phyloP scores from a whole-genome alignment of 2,888 invertebrate genomes.

The Marasmarcha lunaedactyla region DNA sequence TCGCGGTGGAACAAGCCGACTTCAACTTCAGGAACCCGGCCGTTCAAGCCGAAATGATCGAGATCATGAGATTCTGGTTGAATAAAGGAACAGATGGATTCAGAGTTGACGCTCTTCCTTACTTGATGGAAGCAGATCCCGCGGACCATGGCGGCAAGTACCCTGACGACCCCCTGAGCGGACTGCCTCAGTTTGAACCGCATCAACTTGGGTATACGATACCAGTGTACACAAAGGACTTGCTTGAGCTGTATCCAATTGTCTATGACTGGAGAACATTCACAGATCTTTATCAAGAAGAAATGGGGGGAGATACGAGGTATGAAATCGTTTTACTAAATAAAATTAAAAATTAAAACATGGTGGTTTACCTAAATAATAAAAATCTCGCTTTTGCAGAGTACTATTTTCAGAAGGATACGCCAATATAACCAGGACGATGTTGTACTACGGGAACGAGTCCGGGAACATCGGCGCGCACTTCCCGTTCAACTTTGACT shows the following conservation, averaged over 20 bases:
- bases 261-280: conserved; percentile 69
- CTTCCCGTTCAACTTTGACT: conserved; percentile 76
- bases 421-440: conserved; percentile 60
- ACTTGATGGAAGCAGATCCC: conserved; percentile 64
- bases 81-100: conserved; percentile 82
- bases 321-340: too few relatives aligned
- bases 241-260: conserved; percentile 66
- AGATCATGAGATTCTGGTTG: conserved; percentile 79
- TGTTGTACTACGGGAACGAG: conserved; percentile 73
- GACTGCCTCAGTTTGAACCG: conserved; percentile 30
- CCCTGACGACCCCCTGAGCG: conserved; percentile 46
- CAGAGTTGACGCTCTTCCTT: conserved; percentile 75
- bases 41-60: conserved; percentile 63
- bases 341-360: not conserved
- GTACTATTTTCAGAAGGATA: conserved; percentile 74
- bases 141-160: conserved; percentile 39
- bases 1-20: conserved; percentile 73
- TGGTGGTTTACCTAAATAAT: not conserved
- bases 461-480: conserved; percentile 56
- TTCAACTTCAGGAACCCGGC: conserved; percentile 75
- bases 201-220: conserved; percentile 66
- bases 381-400: conserved; percentile 35
- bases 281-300: conserved; percentile 55
- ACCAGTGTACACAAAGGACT: conserved; percentile 74
- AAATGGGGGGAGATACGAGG: conserved; percentile 51